These are phyloP conservation scores for Crotalus adamanteus DNA, from an alignment of 2,797 vertebrate genomes.

Conservation along the genomic window DNA sequence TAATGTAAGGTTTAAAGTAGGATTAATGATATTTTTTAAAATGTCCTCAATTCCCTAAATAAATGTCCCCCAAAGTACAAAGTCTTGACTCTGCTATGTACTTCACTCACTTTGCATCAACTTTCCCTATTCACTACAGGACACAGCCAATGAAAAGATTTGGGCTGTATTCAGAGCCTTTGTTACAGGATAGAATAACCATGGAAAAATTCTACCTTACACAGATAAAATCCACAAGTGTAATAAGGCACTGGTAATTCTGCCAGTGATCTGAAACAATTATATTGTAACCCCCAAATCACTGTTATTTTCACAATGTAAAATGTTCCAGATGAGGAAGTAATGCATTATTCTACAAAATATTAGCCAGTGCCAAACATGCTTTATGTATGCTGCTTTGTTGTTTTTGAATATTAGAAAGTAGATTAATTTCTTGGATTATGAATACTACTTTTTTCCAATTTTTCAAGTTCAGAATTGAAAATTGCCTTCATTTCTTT, in stretches of 20 bases:
- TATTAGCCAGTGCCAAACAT: neutral
- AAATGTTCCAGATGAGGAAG: neutral
- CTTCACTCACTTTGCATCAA: neutral
- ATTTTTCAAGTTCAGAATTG: constrained; percentile 66
- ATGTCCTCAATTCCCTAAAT: neutral
- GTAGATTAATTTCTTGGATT: constrained; percentile 44
- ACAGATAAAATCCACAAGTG: neutral
- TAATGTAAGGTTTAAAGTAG: neutral
- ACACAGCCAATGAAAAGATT: neutral
- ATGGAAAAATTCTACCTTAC: constrained; percentile 1
- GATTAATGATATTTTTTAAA: neutral
- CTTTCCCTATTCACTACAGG: neutral
- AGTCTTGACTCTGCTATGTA: neutral
- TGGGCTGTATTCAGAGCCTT: constrained; percentile 8
- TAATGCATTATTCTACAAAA: neutral
- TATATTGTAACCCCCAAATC: neutral
- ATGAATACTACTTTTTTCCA: constrained; percentile 63
- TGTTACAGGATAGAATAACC: constrained; percentile 6
- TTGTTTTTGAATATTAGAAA: constrained; percentile 28
- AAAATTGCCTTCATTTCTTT: constrained; percentile 67
- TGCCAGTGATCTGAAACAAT: constrained; percentile 27
- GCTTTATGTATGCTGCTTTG: neutral
- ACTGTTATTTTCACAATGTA: no score
- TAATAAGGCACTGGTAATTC: constrained; percentile 23
- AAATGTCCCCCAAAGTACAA: neutral